These are phyloP conservation scores for Parotia lawesii DNA, from an alignment of 2,113 vertebrate genomes.

Conservation along the genomic window DNA sequence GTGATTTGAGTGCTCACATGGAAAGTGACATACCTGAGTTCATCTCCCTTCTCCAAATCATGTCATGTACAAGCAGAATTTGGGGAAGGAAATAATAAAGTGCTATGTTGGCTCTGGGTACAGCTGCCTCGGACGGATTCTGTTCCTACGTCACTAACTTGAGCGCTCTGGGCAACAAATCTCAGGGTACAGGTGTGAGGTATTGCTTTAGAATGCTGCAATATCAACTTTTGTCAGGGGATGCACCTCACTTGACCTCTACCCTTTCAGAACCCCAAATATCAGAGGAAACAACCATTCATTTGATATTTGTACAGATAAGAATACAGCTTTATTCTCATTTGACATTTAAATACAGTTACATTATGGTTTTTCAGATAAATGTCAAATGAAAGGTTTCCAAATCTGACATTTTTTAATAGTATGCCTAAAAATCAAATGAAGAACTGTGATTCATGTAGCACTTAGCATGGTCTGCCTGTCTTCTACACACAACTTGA, in stretches of 20 bases:
- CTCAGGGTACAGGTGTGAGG: neutral
- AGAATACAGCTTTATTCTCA: slow-evolving; percentile 57
- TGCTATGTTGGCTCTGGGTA: neutral
- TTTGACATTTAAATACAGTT: slow-evolving; percentile 68
- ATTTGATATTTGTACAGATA: slow-evolving; percentile 58
- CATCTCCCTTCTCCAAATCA: neutral
- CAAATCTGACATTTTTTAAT: slow-evolving; percentile 63
- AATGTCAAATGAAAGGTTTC: slow-evolving; percentile 68
- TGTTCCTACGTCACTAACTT: neutral
- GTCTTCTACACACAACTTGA: neutral
- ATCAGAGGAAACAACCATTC: slow-evolving; percentile 28
- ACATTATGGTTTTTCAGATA: slow-evolving; percentile 58
- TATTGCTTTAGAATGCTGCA: neutral
- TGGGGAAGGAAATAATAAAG: neutral
- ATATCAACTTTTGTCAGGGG: neutral
- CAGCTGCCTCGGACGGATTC: neutral
- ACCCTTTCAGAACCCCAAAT: slow-evolving; percentile 45
- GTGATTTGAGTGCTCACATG: neutral
- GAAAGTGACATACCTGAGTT: neutral
- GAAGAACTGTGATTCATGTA: slow-evolving; percentile 40
- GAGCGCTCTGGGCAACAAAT: neutral
- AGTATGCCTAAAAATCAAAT: slow-evolving; percentile 54
- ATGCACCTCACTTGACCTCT: slow-evolving; percentile 15
- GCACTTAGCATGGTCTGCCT: slow-evolving; percentile 5
- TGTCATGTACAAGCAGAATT: neutral